A percentile compares a stretch with the other conserved stretches of the same genome.
Evolutionary conservation across 2,797 vertebrate genomes (phyloP).

Genomic region (Leucoraja ocellata): DNA sequence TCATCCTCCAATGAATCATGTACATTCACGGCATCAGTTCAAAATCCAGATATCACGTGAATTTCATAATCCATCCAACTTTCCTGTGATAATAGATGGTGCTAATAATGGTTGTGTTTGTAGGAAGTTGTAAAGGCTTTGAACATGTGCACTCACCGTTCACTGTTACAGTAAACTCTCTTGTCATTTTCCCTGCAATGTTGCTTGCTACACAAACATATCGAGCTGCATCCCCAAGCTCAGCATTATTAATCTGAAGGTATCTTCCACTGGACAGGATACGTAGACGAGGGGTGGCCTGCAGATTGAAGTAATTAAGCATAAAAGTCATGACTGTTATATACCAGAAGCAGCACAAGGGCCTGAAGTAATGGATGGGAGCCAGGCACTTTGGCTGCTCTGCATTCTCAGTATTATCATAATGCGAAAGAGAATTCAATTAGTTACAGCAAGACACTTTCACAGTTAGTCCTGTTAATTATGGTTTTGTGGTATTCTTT

Average conservation of each 20-base stretch:
- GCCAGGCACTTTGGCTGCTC: background rate
- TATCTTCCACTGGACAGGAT: constrained; percentile 80
- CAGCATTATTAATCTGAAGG: constrained; percentile 86
- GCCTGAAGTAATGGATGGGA: background rate
- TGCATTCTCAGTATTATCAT: background rate
- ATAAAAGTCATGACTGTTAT: background rate
- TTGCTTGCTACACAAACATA: constrained; percentile 89
- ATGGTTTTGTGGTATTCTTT: background rate
- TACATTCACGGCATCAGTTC: background rate
- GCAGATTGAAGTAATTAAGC: background rate
- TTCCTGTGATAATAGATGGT: background rate
- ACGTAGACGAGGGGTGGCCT: constrained; percentile 78
- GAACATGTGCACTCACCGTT: constrained; percentile 64
- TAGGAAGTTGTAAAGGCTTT: background rate
- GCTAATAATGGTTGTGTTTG: background rate
- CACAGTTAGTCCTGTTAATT: background rate
- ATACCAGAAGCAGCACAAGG: background rate
- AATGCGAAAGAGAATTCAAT: background rate
- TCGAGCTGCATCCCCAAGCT: constrained; percentile 68
- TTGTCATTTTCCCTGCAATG: constrained; percentile 76
- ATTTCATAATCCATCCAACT: background rate
- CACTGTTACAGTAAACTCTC: constrained; percentile 76
- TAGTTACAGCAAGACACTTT: background rate
- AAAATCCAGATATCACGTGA: background rate
- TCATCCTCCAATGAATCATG: background rate